A percentile compares a stretch with the other conserved stretches of the same genome.
Conservation (phyloP, 1,140 invertebrate species). For the Listronotus bonariensis region DNA sequence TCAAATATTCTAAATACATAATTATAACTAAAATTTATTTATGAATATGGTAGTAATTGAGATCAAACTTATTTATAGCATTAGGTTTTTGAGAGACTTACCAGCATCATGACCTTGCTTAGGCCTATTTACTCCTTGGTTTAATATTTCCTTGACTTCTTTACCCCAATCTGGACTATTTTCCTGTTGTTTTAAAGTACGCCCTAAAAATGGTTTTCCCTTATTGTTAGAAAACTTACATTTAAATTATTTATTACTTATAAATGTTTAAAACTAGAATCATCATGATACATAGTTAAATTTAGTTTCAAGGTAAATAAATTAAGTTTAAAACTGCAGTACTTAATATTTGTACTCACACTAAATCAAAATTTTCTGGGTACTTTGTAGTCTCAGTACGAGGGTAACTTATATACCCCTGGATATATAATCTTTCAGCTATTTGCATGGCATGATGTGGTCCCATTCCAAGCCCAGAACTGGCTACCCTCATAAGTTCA, state of each 20-base stretch:
- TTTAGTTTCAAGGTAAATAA: background rate
- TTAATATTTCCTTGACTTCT: slow-evolving; percentile 67
- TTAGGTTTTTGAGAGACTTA: slow-evolving; percentile 12
- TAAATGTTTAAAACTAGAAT: slow-evolving; percentile 15
- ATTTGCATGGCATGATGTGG: slow-evolving; percentile 97
- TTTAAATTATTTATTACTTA: background rate
- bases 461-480: slow-evolving; percentile 90
- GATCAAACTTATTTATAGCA: background rate
- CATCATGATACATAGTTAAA: too few relatives aligned
- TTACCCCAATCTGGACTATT: slow-evolving; percentile 77
- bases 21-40: too few relatives aligned
- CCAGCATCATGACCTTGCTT: slow-evolving; percentile 91
- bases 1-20: too few relatives aligned
- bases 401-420: slow-evolving; percentile 95
- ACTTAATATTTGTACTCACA: slow-evolving; percentile 68
- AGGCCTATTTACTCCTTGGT: slow-evolving; percentile 75
- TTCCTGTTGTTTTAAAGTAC: slow-evolving; percentile 72
- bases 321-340: background rate
- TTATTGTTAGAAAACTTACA: slow-evolving; percentile 12
- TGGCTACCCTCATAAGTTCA: slow-evolving; percentile 94
- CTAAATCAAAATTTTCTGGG: slow-evolving; percentile 92
- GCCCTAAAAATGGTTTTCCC: slow-evolving; percentile 60
- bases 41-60: too few relatives aligned
- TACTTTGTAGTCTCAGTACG: slow-evolving; percentile 97
- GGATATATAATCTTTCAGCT: slow-evolving; percentile 89